Base-by-base conservation (phyloP, 2,113 vertebrate species). In the Pavo muticus region DNA sequence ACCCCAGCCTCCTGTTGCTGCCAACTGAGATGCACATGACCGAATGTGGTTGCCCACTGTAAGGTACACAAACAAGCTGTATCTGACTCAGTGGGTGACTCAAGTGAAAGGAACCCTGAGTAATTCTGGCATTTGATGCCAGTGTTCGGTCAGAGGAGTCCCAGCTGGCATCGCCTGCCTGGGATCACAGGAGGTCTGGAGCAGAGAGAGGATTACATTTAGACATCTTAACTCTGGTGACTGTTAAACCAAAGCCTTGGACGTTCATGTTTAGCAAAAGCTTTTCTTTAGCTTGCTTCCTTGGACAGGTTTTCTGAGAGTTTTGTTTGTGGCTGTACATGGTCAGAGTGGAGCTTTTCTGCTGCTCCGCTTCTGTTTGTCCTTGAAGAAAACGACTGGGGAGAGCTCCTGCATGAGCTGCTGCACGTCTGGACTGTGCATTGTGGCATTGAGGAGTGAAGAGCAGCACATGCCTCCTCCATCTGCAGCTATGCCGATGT, bases 401-500 rank as follows among this genome's bases (percentile, higher is more conserved):
- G 81, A 83, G 71, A 89, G 45, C 84, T 96, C 52, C 64, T 52
- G 84, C 77, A 35, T 1, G 37, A 85, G 91, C 82, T 91, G n/a
- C 94, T 85, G 91, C 94, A 32, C 1, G 56, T n/a, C 78, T 65
- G 45, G 77, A 57, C 42, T 8, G 39, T 52, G 82, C 30, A 82
- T 45, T 6, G 30, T 71, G 96, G 94, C 95, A 73, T 67, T 39
- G 91, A 83, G 47, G 92, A 95, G 91, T 7, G 91, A 93, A 42
- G 94, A 93, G 84, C 95, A 94, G 95, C 94, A 94, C 94, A 24
- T 90, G 90, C 79, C 94, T 97, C 94, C 93, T 91, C 95, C 95
- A 65, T 71, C 72, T 67, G 21, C 82, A 45, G 94, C 68, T 91
- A 78, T 59, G 71, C 91, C 81, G 75, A 85, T n/a, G 84, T 44